A percentile compares a stretch with the other conserved stretches of the same genome.
Conservation (phyloP, 1,140 invertebrate species). For the Sogatella furcifera region DNA sequence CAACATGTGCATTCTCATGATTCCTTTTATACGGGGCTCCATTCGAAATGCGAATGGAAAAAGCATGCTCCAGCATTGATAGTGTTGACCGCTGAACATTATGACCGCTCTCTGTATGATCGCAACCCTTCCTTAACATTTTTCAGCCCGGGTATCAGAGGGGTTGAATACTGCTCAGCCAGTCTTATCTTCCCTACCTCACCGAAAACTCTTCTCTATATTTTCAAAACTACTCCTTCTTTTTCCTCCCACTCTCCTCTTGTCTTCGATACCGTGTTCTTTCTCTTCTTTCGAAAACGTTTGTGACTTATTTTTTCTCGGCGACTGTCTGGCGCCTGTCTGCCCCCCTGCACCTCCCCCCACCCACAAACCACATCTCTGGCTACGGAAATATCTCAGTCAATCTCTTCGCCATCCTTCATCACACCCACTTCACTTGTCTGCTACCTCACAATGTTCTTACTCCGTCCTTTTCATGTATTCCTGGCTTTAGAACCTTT, state of each 20-base stretch:
- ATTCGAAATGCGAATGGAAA: too few species aligned
- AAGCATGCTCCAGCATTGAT: too few species aligned
- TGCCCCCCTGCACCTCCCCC: conserved; percentile 5
- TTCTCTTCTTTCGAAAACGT: background rate
- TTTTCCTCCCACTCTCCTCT: background rate
- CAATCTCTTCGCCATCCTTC: background rate
- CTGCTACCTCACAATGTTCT: background rate
- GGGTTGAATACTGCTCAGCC: background rate
- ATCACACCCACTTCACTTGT: conserved; percentile 2
- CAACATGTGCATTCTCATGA: too few species aligned
- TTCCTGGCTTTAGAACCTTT: too few species aligned
- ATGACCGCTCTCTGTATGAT: too few species aligned
- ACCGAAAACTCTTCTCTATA: background rate
- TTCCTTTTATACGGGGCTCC: too few species aligned
- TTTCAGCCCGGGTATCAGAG: too few species aligned
- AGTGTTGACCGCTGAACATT: too few species aligned
- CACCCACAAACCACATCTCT: background rate
- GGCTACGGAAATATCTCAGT: conserved; percentile 7
- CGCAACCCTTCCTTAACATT: too few species aligned
- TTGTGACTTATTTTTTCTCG: conserved; percentile 12
- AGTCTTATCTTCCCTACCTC: background rate
- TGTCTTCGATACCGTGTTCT: background rate
- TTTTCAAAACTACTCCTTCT: background rate
- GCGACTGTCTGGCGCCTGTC: conserved; percentile 12
- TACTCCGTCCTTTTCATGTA: too few species aligned